These are phyloP conservation scores for Achlya flavicornis DNA, from an alignment of 2,888 invertebrate species.

Conservation along the genomic window DNA sequence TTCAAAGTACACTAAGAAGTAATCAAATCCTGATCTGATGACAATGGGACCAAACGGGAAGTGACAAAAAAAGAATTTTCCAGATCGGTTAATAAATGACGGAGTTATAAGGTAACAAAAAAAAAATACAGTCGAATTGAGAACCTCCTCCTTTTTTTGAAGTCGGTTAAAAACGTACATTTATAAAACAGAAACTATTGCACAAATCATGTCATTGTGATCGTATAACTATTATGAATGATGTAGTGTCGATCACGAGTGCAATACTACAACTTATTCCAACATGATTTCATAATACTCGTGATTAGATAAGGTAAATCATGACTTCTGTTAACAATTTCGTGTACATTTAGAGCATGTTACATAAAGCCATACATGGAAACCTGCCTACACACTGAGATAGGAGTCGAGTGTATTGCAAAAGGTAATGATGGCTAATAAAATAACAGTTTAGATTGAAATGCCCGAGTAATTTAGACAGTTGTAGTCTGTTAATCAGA, in stretches of 20 bases:
- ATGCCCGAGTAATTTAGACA: not conserved
- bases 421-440: not conserved
- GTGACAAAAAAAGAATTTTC: too few species aligned
- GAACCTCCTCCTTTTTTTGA: too few species aligned
- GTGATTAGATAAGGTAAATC: conserved; percentile 27
- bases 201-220: not conserved
- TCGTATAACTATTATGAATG: not conserved
- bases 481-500: too few species aligned
- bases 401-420: conserved; percentile 2
- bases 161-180: not conserved
- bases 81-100: too few species aligned
- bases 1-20: too few species aligned
- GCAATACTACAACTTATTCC: not conserved
- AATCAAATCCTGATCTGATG: too few species aligned
- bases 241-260: conserved; percentile 1
- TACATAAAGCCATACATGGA: conserved; percentile 23
- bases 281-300: conserved; percentile 23
- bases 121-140: too few species aligned
- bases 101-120: too few species aligned
- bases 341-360: conserved; percentile 24
- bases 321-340: conserved; percentile 28
- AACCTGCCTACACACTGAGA: conserved; percentile 11
- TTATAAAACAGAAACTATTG: not conserved
- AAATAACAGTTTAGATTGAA: not conserved
- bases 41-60: too few species aligned